Conservation (phyloP, 2,888 invertebrate genomes). For the Acronicta alni region DNA sequence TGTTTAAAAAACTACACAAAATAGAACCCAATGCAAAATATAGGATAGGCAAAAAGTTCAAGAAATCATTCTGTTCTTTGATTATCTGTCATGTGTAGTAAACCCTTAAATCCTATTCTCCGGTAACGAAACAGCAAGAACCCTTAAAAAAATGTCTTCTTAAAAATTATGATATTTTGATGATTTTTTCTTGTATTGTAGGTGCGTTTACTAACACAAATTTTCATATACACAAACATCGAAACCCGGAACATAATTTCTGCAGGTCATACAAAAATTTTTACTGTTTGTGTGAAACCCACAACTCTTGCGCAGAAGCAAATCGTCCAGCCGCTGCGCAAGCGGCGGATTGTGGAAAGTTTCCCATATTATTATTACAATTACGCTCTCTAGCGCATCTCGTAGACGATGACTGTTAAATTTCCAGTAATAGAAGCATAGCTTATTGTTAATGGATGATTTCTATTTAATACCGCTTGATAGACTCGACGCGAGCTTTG, state of each 20-base stretch:
- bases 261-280: background rate
- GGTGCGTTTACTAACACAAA: no score
- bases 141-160: no score
- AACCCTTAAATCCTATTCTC: background rate
- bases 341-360: background rate
- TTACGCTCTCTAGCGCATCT: slow-evolving; percentile 24
- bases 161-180: no score
- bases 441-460: slow-evolving; percentile 53
- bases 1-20: no score
- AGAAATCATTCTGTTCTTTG: no score
- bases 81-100: no score
- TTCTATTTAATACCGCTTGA: slow-evolving; percentile 45
- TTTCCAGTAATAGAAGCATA: slow-evolving; percentile 30
- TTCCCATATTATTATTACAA: slow-evolving; percentile 18
- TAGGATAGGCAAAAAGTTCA: no score
- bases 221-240: no score
- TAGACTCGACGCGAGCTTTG: slow-evolving; percentile 18
- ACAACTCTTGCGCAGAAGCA: background rate
- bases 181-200: no score
- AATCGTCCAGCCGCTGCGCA: background rate
- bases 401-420: slow-evolving; percentile 40
- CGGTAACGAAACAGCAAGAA: background rate
- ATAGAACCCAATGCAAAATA: no score
- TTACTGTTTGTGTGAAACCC: background rate
- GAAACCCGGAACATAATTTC: no score